Conservation (phyloP, 2,113 vertebrate species). For the Eurystomus gularis region DNA sequence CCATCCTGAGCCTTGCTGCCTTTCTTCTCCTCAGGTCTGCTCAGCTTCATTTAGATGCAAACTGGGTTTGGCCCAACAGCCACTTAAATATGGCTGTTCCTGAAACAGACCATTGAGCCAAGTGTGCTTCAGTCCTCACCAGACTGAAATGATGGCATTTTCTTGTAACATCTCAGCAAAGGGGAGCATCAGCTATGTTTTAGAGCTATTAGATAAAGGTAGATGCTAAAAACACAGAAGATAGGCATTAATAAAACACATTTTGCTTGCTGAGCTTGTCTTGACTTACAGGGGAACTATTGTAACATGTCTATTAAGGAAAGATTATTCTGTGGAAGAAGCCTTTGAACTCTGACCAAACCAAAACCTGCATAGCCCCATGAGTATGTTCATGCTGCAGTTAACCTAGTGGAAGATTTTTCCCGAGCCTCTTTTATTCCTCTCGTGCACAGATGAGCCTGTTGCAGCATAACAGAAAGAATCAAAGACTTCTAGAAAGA, state of each 20-base stretch:
- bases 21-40: background rate
- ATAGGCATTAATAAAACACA: background rate
- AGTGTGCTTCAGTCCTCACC: background rate
- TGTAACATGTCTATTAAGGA: background rate
- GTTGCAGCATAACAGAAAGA: background rate
- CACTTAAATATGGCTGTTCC: background rate
- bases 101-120: background rate
- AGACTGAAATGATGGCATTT: background rate
- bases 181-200: background rate
- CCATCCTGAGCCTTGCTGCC: background rate
- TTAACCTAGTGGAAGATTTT: background rate
- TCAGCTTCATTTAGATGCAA: background rate
- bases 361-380: background rate
- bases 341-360: background rate
- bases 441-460: background rate
- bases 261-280: background rate
- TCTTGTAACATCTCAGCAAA: background rate
- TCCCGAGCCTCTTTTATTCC: background rate
- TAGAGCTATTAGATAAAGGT: background rate
- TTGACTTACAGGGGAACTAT: background rate
- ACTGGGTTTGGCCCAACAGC: background rate
- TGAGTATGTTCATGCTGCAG: background rate
- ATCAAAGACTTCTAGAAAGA: background rate
- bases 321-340: background rate
- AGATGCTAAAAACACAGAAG: background rate